Evolutionary conservation across 2,888 invertebrate genomes (phyloP), one percentile per base, ranked within the genome.

Genomic region (Eilema griseolum): DNA sequence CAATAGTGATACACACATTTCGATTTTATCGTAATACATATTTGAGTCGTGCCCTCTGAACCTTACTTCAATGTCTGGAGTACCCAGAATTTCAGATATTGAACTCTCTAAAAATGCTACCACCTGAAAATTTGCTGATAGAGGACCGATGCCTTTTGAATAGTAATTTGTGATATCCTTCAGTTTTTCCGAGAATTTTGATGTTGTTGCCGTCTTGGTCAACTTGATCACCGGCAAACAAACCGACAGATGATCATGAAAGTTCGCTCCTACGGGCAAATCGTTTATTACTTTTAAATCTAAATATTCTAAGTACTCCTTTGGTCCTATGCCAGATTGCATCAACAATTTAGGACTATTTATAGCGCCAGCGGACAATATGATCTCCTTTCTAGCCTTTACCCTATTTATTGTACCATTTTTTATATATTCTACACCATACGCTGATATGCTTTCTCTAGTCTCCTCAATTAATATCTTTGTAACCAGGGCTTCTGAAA

Each of bases 121-220:
- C 0, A 95, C 93, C 87, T 95, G 95, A 79, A 92, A 95, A 75
- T 95, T 95, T 0, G 95, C 93, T 52, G 95, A 93, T 26, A 95
- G 80, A 10, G 95, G 95, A 1, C 95, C 95, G 1, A 84, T 75
- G 2, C 94, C 93, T 85, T 91, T 93, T 2, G 91, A 84, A 61
- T 94, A 95, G 77, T 94, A 95, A 28, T 84, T 87, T 7, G 92
- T 91, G 16, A 95, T 94, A 70, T 95, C 94, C 81, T 91, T 94
- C 56, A 95, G 78, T 75, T 95, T 95, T 46, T 93, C 90, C 5
- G 91, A 83, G 76, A 95, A 95, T 69, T 88, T 92, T 0, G 85
- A 85, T 12, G 83, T 87, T 5, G 94, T 95, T 2, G 90, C 84
- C 0, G 93, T 93, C 72, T 90, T 93, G 23, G 86, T 85, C 66